phyloP scores from a whole-genome alignment of 1,140 invertebrate genomes.

The Dinoponera quadriceps region DNA sequence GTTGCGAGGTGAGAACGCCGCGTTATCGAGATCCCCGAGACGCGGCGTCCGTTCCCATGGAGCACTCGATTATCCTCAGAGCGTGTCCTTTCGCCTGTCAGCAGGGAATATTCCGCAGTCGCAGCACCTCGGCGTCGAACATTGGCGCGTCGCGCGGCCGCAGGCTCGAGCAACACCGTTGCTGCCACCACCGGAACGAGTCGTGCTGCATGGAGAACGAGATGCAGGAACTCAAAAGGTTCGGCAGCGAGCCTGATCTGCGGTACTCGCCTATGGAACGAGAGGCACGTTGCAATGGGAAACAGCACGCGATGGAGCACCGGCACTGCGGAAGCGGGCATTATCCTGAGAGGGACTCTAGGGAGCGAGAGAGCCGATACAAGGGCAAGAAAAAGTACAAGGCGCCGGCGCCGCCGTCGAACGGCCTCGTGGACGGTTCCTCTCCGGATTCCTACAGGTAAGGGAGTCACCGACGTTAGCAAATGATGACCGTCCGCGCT shows the following conservation, averaged over 20 bases:
- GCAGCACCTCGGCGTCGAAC: conserved; percentile 76
- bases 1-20: no score
- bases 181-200: conserved; percentile 72
- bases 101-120: conserved; percentile 73
- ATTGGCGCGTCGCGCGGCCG: conserved; percentile 65
- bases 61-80: not conserved
- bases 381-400: conserved; percentile 89
- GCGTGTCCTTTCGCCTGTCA: conserved; percentile 34
- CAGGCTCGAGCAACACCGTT: conserved; percentile 67
- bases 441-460: conserved; percentile 76
- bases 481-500: not conserved
- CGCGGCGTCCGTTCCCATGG: no score
- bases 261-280: conserved; percentile 75
- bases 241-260: conserved; percentile 91
- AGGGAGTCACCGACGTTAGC: conserved; percentile 24
- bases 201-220: conserved; percentile 66
- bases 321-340: conserved; percentile 58
- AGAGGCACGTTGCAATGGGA: conserved; percentile 49
- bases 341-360: conserved; percentile 71
- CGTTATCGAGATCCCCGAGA: no score
- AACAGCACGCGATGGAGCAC: conserved; percentile 60
- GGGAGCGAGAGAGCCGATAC: conserved; percentile 77
- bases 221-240: conserved; percentile 82
- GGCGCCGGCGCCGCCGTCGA: conserved; percentile 87
- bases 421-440: conserved; percentile 63